A percentile compares a stretch with the other conserved stretches of the same genome.
Conservation (phyloP, 2,797 vertebrate species). For the Enteromius treurensis region DNA sequence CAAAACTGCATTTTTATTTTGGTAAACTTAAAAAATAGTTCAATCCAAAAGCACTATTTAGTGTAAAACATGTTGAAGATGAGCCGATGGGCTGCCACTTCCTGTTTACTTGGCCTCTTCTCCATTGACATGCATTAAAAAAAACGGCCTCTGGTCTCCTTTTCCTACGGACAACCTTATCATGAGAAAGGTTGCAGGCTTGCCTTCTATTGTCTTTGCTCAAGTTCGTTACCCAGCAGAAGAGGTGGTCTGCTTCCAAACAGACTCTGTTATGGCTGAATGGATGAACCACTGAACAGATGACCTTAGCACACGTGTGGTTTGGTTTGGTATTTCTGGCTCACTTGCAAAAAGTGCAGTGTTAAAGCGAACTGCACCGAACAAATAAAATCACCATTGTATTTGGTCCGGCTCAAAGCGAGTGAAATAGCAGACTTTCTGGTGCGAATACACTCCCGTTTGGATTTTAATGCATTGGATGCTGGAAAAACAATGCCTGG, state of each 20-base stretch:
- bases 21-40: neutral
- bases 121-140: neutral
- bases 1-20: neutral
- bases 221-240: neutral
- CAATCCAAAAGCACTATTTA: neutral
- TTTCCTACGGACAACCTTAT: neutral
- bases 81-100: neutral
- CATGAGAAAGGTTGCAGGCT: neutral
- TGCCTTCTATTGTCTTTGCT: neutral
- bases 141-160: neutral
- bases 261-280: neutral
- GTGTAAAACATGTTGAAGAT: neutral
- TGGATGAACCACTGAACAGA: neutral
- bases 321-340: neutral
- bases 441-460: neutral
- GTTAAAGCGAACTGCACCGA: neutral
- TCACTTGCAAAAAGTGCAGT: neutral
- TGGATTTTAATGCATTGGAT: neutral
- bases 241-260: neutral
- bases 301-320: neutral
- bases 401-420: neutral
- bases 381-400: neutral
- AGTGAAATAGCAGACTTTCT: neutral
- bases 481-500: conserved; percentile 52
- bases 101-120: neutral